phyloP scores from a whole-genome alignment of 2,888 invertebrate genomes.

The Lomographa bimaculata region DNA sequence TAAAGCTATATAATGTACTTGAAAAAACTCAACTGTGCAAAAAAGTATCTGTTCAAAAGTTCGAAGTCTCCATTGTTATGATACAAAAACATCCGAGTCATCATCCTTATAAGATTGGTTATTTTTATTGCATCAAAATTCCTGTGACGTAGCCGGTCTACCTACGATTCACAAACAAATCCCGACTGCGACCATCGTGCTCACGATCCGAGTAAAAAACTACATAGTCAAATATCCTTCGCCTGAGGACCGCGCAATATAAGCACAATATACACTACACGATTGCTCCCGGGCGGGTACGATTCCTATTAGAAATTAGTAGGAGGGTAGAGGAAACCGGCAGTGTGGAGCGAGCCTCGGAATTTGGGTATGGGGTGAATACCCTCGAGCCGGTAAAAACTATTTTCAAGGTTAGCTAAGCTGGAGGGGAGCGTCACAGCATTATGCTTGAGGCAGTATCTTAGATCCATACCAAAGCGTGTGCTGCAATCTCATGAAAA shows the following conservation, averaged over 20 bases:
- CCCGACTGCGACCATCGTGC: conserved; percentile 58
- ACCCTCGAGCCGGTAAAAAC: conserved; percentile 82
- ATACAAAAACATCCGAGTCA: conserved; percentile 30
- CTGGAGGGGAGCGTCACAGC: conserved; percentile 76
- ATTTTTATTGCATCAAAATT: conserved; percentile 61
- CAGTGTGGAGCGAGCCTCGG: conserved; percentile 71
- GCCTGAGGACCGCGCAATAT: conserved; percentile 66
- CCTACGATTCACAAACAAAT: conserved; percentile 67
- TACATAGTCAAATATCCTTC: conserved; percentile 78
- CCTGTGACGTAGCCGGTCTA: conserved; percentile 45
- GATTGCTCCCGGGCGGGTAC: conserved; percentile 52
- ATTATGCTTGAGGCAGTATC: conserved; percentile 4
- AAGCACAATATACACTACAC: conserved; percentile 62
- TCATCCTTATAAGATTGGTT: conserved; percentile 45
- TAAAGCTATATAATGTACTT: too few relatives aligned
- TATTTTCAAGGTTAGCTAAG: conserved; percentile 81
- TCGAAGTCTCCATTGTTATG: conserved; percentile 18
- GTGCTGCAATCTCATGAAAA: too few relatives aligned
- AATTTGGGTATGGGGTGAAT: conserved; percentile 83
- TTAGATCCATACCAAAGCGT: background rate
- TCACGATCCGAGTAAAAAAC: conserved; percentile 74
- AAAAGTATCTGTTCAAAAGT: too few relatives aligned
- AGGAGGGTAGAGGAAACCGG: conserved; percentile 49
- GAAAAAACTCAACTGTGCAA: too few relatives aligned
- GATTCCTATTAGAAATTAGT: conserved; percentile 60